These are phyloP conservation scores for Gordius sp. DNA, from an alignment of 2,888 invertebrate species.

Conservation along the genomic window DNA sequence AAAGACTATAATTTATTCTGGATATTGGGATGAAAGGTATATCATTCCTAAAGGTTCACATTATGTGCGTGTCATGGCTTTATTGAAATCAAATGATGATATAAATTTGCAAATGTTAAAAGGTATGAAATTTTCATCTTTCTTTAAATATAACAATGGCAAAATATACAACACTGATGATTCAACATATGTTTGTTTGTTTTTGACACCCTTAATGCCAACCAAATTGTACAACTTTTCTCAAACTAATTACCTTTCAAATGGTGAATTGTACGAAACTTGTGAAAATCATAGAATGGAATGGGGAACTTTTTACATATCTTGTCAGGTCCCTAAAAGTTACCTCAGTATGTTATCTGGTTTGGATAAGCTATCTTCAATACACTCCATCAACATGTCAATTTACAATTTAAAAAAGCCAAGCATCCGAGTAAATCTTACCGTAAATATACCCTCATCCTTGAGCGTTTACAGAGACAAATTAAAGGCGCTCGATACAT, in stretches of 20 bases:
- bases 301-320: slow-evolving; percentile 26
- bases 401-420: neutral
- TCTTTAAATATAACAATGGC: no score
- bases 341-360: no score
- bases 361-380: no score
- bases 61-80: no score
- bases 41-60: no score
- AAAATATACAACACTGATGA: no score
- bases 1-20: neutral
- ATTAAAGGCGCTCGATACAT: neutral
- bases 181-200: no score
- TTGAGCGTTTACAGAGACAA: neutral
- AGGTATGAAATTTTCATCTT: no score
- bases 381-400: neutral
- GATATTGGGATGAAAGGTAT: neutral
- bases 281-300: slow-evolving; percentile 27
- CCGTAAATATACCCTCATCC: neutral
- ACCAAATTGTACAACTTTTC: no score
- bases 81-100: no score
- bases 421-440: neutral
- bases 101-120: no score
- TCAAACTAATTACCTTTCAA: neutral
- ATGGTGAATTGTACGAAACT: slow-evolving; percentile 24
- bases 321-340: slow-evolving; percentile 23
- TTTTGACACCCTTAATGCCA: no score